Base-by-base conservation (phyloP, 1,140 invertebrate genomes). In the Notospermus geniculatus region DNA sequence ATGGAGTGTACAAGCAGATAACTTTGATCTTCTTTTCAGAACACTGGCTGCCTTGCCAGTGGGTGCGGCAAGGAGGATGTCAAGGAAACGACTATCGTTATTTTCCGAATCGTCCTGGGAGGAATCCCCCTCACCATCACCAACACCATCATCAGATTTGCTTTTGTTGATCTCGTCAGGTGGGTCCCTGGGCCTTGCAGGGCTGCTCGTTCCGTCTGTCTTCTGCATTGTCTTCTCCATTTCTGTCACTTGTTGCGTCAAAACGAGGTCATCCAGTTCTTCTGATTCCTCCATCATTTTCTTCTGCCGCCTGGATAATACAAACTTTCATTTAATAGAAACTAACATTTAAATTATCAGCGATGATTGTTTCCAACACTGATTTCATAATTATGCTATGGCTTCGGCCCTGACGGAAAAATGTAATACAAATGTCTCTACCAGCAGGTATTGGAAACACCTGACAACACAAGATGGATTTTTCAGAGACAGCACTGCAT, bases 41-140 rank as follows among this genome's bases (percentile, higher is more conserved):
- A 77, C 56, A 57, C 74, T 77, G 13, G 77, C 77, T 32, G 75
- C 75, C 65, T 77, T 79, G 5, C 77, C 77, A 19, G 71, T 77
- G 1, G 77, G 77, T 2, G 77, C 77, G 9, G 73, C 72, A 25
- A 76, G 53, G 25, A 76, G 59, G 25, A 71, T 60, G 36, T 57
- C 13, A 17, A n/a, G 28, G 9, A n/a, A 32, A 2, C 22, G 2
- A 22, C 11, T 39, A 7, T 19, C 15, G 5, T 57, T 32, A 5
- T 5, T 5, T 11, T 19, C 36, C 2, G 36, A 41, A 19, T 25
- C 23, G 7, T 28, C 23, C 22, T 25, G n/a, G n/a, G n/a, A n/a
- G n/a, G n/a, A n/a, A n/a, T n/a, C 28, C 54, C 27, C 54, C 28
- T 25, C 23, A 19, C 17, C n/a, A 11, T 9, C 29, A 7, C 9